phyloP scores from a whole-genome alignment of 2,797 vertebrate species.

The Acrossocheilus fasciatus region DNA sequence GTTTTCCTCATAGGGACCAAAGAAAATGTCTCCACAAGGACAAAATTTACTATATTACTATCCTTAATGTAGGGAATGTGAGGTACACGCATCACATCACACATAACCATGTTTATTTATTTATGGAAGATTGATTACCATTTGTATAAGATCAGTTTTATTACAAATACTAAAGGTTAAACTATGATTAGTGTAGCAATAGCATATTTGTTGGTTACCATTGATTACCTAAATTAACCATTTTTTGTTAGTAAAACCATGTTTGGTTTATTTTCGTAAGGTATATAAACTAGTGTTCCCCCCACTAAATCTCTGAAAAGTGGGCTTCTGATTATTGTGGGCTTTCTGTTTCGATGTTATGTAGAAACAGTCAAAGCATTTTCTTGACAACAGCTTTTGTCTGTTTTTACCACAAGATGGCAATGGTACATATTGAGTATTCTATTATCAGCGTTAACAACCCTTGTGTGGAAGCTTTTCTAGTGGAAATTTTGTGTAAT shows the following conservation, averaged over 20 bases:
- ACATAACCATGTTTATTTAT: no score
- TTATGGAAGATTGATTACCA: no score
- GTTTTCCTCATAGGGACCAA: no score
- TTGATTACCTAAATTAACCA: background rate
- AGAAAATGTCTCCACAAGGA: no score
- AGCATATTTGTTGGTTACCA: background rate
- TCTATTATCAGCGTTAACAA: slow-evolving; percentile 39
- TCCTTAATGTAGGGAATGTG: background rate
- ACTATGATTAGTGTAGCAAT: background rate
- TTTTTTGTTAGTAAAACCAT: background rate
- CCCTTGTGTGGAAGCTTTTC: background rate
- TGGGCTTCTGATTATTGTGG: no score
- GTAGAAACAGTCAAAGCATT: background rate
- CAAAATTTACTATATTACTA: background rate
- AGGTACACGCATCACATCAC: no score
- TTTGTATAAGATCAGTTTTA: background rate
- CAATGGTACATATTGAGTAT: slow-evolving; percentile 56
- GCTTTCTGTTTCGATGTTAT: background rate
- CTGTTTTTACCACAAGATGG: slow-evolving; percentile 67
- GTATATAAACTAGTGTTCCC: background rate
- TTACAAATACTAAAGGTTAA: background rate
- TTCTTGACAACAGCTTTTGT: background rate
- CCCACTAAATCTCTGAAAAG: background rate
- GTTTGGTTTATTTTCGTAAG: background rate
- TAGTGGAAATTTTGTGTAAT: background rate